A percentile compares a stretch with the other conserved stretches of the same genome.
These are phyloP conservation scores for Pollicipes pollicipes DNA, from an alignment of 1,140 invertebrate genomes.

Conservation along the genomic window DNA sequence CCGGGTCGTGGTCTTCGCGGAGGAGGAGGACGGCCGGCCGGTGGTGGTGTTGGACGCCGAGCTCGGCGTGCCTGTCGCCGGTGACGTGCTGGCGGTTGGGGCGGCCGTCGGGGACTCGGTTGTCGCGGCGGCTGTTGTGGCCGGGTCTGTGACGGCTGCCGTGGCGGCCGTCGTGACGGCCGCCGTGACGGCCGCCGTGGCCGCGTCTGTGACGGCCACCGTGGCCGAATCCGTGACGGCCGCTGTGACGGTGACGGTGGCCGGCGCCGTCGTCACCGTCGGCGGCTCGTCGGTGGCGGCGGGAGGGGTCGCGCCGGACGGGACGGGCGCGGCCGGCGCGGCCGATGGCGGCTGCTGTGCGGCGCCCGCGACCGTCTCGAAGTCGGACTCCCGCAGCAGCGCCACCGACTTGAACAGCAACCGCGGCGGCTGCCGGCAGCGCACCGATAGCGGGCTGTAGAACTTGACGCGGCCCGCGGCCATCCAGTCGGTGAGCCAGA, in stretches of 20 bases:
- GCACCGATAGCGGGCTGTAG: slow-evolving; percentile 21
- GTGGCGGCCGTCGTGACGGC: background rate
- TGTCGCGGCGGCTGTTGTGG: slow-evolving; percentile 5
- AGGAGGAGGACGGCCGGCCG: too few species aligned
- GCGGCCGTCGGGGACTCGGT: slow-evolving; percentile 9
- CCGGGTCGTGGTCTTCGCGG: too few species aligned
- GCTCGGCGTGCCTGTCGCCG: background rate
- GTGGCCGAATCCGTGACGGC: background rate
- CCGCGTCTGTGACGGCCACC: background rate
- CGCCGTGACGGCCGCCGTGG: background rate
- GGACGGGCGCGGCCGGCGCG: too few species aligned
- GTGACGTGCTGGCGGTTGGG: slow-evolving; percentile 7
- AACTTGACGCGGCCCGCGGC: slow-evolving; percentile 20
- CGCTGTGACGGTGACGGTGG: background rate
- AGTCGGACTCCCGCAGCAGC: slow-evolving; percentile 20
- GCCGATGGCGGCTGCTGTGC: too few species aligned
- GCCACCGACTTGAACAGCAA: slow-evolving; percentile 22
- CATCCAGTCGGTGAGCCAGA: slow-evolving; percentile 29
- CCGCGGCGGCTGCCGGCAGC: slow-evolving; percentile 19
- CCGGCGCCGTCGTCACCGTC: background rate
- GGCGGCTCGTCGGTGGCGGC: background rate
- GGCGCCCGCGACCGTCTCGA: slow-evolving; percentile 7
- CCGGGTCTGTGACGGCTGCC: slow-evolving; percentile 4
- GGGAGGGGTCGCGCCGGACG: background rate
- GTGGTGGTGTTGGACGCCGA: background rate